These are phyloP conservation scores for Semotilus atromaculatus DNA, from an alignment of 2,797 vertebrate species.

Conservation along the genomic window DNA sequence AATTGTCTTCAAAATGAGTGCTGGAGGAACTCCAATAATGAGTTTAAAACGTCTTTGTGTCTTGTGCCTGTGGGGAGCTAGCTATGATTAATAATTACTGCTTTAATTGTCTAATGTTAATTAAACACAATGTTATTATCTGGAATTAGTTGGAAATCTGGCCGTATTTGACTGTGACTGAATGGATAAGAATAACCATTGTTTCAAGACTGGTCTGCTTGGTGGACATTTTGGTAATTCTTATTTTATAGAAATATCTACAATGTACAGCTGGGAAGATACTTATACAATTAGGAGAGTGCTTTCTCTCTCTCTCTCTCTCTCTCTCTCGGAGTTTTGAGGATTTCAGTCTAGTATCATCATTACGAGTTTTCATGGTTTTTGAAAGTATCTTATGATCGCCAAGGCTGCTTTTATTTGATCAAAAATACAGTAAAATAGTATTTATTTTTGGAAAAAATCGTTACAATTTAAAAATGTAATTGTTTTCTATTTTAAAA, in stretches of 20 bases:
- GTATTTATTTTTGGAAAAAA: not conserved
- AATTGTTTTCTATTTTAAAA: not conserved
- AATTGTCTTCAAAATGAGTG: conserved; percentile 48
- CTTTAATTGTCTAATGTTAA: conserved; percentile 63
- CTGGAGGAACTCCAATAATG: conserved; percentile 57
- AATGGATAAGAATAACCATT: conserved; percentile 31
- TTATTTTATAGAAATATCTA: not conserved
- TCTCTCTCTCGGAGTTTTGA: not conserved
- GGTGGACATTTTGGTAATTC: not conserved
- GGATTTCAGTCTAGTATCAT: not conserved
- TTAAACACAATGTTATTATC: conserved; percentile 63
- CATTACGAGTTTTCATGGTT: not conserved
- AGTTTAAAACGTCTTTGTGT: conserved; percentile 56
- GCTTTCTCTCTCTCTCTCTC: not conserved
- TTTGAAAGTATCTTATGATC: not conserved
- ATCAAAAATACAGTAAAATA: not conserved
- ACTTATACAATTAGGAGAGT: not conserved
- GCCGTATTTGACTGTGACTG: conserved; percentile 44
- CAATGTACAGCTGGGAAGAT: not conserved
- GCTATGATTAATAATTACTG: conserved; percentile 62
- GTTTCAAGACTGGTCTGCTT: conserved; percentile 26
- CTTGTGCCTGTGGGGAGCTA: conserved; percentile 55
- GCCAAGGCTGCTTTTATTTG: too few relatives aligned
- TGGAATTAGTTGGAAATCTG: conserved; percentile 56
- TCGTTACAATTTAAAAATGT: not conserved